Evolutionary conservation across 2,888 invertebrate species (phyloP).

Genomic region (Chrysolina haemoptera): DNA sequence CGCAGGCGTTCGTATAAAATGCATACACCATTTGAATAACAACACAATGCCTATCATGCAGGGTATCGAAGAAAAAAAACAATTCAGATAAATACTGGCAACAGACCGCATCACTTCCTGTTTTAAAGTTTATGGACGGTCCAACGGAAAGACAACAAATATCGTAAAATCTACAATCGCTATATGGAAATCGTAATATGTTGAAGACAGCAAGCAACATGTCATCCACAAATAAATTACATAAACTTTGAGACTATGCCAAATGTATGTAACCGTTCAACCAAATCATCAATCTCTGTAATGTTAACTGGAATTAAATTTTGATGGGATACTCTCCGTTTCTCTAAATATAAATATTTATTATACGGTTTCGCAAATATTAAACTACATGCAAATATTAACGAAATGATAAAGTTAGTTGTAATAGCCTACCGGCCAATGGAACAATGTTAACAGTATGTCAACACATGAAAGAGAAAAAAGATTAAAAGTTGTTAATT

Average conservation of each 20-base stretch:
- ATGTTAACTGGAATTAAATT: neutral
- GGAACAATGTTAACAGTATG: neutral
- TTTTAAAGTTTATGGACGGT: too few species aligned
- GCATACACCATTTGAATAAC: too few species aligned
- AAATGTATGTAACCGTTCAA: slow-evolving; percentile 16
- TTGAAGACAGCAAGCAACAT: slow-evolving; percentile 5
- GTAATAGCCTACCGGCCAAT: slow-evolving; percentile 11
- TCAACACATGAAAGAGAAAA: neutral
- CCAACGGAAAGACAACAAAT: slow-evolving; percentile 9
- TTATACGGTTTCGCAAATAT: slow-evolving; percentile 6
- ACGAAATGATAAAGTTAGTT: neutral
- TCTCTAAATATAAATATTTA: neutral
- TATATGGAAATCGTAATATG: slow-evolving; percentile 3
- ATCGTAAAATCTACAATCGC: slow-evolving; percentile 34
- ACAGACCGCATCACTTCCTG: too few species aligned
- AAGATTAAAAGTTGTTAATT: too few species aligned
- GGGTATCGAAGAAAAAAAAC: too few species aligned
- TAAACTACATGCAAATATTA: neutral
- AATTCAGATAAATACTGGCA: too few species aligned
- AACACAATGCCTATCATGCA: too few species aligned
- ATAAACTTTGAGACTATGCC: slow-evolving; percentile 11
- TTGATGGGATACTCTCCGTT: neutral
- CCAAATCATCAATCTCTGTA: slow-evolving; percentile 1
- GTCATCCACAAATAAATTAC: slow-evolving; percentile 6
- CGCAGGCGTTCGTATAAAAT: too few species aligned